Conservation (phyloP, 2,797 vertebrate species). For the Aerospiza tachiro region DNA sequence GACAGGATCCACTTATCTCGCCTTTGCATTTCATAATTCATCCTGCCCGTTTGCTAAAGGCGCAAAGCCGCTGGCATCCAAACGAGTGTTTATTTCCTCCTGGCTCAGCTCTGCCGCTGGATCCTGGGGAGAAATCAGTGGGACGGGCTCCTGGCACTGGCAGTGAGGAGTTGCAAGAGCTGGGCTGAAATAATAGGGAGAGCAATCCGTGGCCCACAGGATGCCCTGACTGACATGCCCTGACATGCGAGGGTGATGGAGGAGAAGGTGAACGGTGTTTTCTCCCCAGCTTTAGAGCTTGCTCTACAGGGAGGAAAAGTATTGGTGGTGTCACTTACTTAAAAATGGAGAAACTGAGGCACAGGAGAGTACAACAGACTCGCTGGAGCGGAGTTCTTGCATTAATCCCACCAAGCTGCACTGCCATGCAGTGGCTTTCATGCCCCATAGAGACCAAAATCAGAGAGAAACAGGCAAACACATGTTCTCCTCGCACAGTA, state of each 20-base stretch:
- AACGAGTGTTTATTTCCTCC: neutral
- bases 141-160: neutral
- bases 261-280: neutral
- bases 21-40: constrained; percentile 48
- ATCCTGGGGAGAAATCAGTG: neutral
- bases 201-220: rapidly evolving
- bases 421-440: neutral
- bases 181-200: neutral
- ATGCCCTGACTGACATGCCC: neutral
- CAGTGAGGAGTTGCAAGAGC: neutral
- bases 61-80: neutral
- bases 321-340: neutral
- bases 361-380: neutral
- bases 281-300: neutral
- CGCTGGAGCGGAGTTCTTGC: rapidly evolving
- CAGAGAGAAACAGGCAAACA: neutral
- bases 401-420: neutral
- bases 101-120: neutral
- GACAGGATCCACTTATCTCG: neutral
- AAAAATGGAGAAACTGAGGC: neutral
- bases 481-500: neutral
- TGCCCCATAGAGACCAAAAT: neutral
- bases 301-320: neutral
- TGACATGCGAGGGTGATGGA: neutral
- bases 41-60: neutral